Evolutionary conservation across 1,140 invertebrate species (phyloP), one percentile per base, ranked within the genome.

Genomic region (Drosophila sp.): DNA sequence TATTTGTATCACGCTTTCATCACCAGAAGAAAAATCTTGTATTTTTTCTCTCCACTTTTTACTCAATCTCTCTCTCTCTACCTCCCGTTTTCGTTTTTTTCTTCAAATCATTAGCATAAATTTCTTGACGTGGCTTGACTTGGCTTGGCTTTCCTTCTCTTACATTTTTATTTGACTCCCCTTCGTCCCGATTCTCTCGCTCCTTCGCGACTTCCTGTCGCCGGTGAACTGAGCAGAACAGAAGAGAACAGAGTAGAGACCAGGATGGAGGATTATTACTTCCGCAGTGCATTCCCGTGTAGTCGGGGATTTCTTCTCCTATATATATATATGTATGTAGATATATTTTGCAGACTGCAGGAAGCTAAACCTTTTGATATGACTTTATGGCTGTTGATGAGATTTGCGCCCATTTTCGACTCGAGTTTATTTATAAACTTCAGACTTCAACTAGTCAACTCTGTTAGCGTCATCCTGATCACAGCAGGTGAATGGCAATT

Each of bases 21-120:
- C 71, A 55, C 63, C 35, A 40, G 60, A 68, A 61, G 41, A 32
- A 57, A 78, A 74, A 78, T 75, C 63, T 71, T 66, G 27, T 58
- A 77, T 77, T 73, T 69, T 76, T 55, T 61, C 29, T 62, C 38
- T 29, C 41, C 8, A 8, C 1, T 50, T 50, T 10, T 8, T 38
- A 11, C 35, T 38, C 35, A 38, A 38, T 38, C 35, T 38, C 35
- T 38, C 35, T 10, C 3, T 38, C 35, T 38, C 11, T 38, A 1
- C 8, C 61, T 71, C 55, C 17, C 44, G 77, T 70, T 66, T 62
- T 76, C 41, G 41, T 25, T 58, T 17, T 40, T 40, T 30, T 44
- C 68, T 29, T 47, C 61, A 76, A 87, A 89, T 89, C 76, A 87
- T 87, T 87, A 89, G 79, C 84, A 87, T 87, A 87, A 77, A 87